Evolutionary conservation across 2,888 invertebrate species (phyloP).

Genomic region (Elegia similella): DNA sequence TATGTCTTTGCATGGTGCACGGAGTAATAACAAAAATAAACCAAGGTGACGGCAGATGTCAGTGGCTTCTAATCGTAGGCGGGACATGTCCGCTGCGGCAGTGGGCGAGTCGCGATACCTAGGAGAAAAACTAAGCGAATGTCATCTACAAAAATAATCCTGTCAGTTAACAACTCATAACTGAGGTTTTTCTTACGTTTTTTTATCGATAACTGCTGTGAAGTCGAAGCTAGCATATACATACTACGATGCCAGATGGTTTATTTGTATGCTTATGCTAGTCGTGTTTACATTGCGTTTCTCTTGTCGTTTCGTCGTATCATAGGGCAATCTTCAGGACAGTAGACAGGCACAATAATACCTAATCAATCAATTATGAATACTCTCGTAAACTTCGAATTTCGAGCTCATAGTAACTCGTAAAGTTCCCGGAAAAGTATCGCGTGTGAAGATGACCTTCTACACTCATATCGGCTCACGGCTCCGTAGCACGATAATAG

Average conservation of each 20-base stretch:
- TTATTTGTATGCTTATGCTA: too few relatives aligned
- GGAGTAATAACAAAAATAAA: conserved; percentile 41
- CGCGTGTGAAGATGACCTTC: background rate
- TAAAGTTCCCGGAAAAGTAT: background rate
- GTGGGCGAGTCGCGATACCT: conserved; percentile 21
- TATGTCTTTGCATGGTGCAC: conserved; percentile 10
- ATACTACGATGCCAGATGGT: too few relatives aligned
- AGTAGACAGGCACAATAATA: too few relatives aligned
- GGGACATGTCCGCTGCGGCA: conserved; percentile 31
- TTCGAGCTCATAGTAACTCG: background rate
- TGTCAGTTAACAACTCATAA: background rate
- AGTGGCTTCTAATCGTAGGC: conserved; percentile 47
- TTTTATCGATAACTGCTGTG: too few relatives aligned
- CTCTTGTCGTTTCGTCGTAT: too few relatives aligned
- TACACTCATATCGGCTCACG: background rate
- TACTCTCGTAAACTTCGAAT: background rate
- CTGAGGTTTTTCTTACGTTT: background rate
- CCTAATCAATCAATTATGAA: too few relatives aligned
- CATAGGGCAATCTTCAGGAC: too few relatives aligned
- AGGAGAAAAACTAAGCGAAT: conserved; percentile 25
- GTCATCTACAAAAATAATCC: conserved; percentile 35
- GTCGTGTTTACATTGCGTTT: too few relatives aligned
- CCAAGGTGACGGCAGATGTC: conserved; percentile 50
- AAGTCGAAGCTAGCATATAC: too few relatives aligned
- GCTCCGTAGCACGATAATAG: background rate